Percentiles rank a stretch among this genome's conserved stretches.
These are phyloP conservation scores for Harpalus rufipes DNA, from an alignment of 2,888 invertebrate species.

Conservation along the genomic window DNA sequence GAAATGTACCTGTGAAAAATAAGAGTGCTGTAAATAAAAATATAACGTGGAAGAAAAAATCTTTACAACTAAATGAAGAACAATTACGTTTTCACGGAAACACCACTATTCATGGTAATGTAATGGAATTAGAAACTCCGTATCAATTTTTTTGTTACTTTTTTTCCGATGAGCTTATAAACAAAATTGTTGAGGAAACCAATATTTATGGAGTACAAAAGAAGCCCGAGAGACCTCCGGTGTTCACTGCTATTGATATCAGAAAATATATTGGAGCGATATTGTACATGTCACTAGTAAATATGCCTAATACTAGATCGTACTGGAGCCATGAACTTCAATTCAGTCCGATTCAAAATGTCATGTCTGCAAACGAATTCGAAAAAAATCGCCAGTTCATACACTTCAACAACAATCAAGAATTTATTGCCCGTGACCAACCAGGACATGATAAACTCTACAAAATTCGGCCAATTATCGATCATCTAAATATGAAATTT, in stretches of 20 bases:
- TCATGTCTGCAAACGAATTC: slow-evolving; percentile 70
- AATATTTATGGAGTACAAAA: slow-evolving; percentile 64
- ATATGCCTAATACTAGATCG: slow-evolving; percentile 69
- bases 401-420: slow-evolving; percentile 70
- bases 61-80: slow-evolving; percentile 45
- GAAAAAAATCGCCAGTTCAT: slow-evolving; percentile 69
- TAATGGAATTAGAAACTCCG: slow-evolving; percentile 61
- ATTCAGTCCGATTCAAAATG: slow-evolving; percentile 50
- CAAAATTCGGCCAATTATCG: slow-evolving; percentile 70
- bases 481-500: slow-evolving; percentile 68
- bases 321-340: slow-evolving; percentile 70
- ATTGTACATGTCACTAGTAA: slow-evolving; percentile 70
- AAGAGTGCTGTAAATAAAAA: neutral
- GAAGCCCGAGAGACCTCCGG: slow-evolving; percentile 57
- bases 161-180: slow-evolving; percentile 48
- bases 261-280: slow-evolving; percentile 68
- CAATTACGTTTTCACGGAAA: slow-evolving; percentile 50
- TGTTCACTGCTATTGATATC: slow-evolving; percentile 21
- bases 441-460: slow-evolving; percentile 68
- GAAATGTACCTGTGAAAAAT: slow-evolving; percentile 1
- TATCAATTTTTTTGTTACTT: slow-evolving; percentile 63
- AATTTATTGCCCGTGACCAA: slow-evolving; percentile 54
- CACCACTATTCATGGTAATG: slow-evolving; percentile 50
- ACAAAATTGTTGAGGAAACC: slow-evolving; percentile 63
- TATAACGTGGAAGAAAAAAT: slow-evolving; percentile 21